phyloP scores from a whole-genome alignment of 37 sponge, comb jelly and placozoan species.

The Agelas oroides region DNA sequence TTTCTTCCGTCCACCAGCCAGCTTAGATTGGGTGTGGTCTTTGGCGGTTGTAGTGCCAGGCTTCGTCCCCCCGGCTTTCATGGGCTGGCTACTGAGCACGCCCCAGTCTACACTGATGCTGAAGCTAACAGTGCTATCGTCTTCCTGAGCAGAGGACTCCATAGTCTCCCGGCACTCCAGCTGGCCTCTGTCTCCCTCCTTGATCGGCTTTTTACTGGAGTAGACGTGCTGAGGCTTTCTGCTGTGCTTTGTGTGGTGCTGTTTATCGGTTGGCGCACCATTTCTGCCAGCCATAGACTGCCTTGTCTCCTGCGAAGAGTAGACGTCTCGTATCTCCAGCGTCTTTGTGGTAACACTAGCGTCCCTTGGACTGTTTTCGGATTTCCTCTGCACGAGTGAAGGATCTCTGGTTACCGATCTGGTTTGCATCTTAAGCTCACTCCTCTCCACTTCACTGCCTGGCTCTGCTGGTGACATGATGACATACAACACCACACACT shows the following conservation, averaged over 20 bases:
- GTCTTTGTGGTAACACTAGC: background rate
- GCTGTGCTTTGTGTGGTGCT: conserved; percentile 25
- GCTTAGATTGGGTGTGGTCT: background rate
- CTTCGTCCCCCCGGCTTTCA: background rate
- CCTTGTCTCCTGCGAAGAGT: too few species aligned
- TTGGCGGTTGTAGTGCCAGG: background rate
- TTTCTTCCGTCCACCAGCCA: too few species aligned
- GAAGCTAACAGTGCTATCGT: too few species aligned
- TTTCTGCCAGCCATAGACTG: too few species aligned
- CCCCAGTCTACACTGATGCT: conserved; percentile 21
- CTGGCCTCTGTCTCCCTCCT: background rate
- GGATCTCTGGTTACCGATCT: too few species aligned
- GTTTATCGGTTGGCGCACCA: too few species aligned
- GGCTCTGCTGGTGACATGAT: too few species aligned
- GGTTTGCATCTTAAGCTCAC: background rate
- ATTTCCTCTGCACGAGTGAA: too few species aligned
- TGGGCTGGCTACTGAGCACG: background rate
- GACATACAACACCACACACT: too few species aligned
- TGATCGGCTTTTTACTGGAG: background rate
- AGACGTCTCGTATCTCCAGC: background rate
- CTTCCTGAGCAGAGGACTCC: too few species aligned
- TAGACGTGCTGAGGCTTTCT: conserved; percentile 29
- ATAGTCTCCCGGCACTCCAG: too few species aligned
- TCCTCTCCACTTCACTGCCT: background rate
- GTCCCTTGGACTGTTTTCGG: too few species aligned